Conservation (phyloP, 2,113 vertebrate genomes). For the Podarcis cretensis region DNA sequence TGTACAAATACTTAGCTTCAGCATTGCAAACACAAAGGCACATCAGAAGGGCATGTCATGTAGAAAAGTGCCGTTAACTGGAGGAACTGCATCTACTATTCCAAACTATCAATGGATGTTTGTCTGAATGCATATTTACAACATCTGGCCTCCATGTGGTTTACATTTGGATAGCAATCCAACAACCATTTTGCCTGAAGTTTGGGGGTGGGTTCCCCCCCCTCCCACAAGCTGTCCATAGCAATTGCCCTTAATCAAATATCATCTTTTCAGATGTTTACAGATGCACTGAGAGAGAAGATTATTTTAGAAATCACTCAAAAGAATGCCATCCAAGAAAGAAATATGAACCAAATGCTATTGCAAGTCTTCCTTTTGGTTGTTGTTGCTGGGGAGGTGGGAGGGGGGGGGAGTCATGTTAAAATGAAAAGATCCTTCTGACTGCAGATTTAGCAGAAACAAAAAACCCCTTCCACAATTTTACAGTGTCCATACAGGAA, state of each 20-base stretch:
- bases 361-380: conserved; percentile 38
- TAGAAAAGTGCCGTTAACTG: conserved; percentile 29
- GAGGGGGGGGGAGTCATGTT: conserved; percentile 36
- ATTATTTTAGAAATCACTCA: conserved; percentile 43
- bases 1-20: conserved; percentile 42
- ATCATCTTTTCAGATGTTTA: conserved; percentile 46
- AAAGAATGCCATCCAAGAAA: conserved; percentile 55
- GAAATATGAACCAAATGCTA: conserved; percentile 54
- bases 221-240: conserved; percentile 33
- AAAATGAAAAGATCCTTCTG: conserved; percentile 49
- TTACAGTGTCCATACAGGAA: conserved; percentile 70
- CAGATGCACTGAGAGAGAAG: conserved; percentile 36
- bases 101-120: conserved; percentile 63
- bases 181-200: conserved; percentile 56
- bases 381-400: background rate
- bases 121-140: conserved; percentile 67
- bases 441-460: conserved; percentile 61
- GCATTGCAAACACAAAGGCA: conserved; percentile 55
- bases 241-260: conserved; percentile 53
- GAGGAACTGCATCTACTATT: conserved; percentile 29
- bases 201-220: background rate
- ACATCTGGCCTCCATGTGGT: conserved; percentile 70
- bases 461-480: conserved; percentile 28
- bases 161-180: conserved; percentile 66
- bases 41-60: conserved; percentile 43